Evolutionary conservation across 2,113 vertebrate species (phyloP).

Genomic region (Halichoerus grypus): DNA sequence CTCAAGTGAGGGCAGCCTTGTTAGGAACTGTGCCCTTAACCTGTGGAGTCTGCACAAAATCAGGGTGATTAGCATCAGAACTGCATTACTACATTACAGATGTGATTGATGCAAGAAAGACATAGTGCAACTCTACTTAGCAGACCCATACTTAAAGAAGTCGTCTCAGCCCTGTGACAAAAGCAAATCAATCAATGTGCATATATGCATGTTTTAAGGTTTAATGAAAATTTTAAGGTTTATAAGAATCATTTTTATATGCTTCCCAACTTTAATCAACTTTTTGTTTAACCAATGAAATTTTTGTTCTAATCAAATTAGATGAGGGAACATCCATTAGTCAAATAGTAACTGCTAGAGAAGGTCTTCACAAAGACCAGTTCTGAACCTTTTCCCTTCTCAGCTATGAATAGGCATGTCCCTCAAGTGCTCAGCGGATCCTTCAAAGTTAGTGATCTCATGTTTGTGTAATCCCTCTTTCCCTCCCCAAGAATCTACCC

Average conservation of each 20-base stretch:
- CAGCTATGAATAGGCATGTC: background rate
- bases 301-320: slow-evolving; percentile 6
- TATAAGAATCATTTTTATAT: slow-evolving; percentile 8
- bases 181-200: background rate
- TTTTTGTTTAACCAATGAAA: slow-evolving; percentile 8
- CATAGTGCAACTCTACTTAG: background rate
- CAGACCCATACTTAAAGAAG: background rate
- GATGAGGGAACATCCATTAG: background rate
- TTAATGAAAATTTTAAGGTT: background rate
- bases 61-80: background rate
- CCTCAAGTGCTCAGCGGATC: background rate
- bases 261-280: slow-evolving; percentile 14
- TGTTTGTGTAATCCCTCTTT: background rate
- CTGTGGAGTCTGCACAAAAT: background rate
- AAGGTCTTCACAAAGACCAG: background rate
- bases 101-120: background rate
- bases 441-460: background rate
- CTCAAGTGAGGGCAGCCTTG: background rate
- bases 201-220: background rate
- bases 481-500: background rate
- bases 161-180: background rate
- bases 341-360: background rate
- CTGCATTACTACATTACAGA: background rate
- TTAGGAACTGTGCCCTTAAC: background rate
- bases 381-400: background rate